Percentiles rank a stretch among this genome's conserved stretches.
Conservation (phyloP, 2,888 invertebrate genomes). For the Chymomyza procnemis region DNA sequence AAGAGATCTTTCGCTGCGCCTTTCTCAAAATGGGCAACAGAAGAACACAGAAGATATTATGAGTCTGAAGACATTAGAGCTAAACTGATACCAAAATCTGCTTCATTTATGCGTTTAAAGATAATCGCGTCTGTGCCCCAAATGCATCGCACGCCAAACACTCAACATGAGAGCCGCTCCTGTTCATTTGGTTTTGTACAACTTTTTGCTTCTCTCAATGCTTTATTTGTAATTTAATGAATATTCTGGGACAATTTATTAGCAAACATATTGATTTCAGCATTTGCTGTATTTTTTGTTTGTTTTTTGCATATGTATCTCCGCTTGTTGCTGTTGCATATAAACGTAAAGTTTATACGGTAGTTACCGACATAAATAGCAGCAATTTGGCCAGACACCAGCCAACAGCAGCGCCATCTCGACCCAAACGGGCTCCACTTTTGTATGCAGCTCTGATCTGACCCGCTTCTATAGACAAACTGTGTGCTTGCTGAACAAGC, state of each 20-base stretch:
- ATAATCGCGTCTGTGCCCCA: background rate
- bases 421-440: slow-evolving; percentile 3
- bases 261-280: slow-evolving; percentile 79
- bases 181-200: slow-evolving; percentile 37
- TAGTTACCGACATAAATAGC: slow-evolving; percentile 79
- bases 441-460: background rate
- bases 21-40: too few relatives aligned
- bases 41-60: too few relatives aligned
- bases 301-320: slow-evolving; percentile 39
- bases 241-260: slow-evolving; percentile 78
- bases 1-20: too few relatives aligned
- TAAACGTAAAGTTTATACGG: slow-evolving; percentile 76
- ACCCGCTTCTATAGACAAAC: background rate
- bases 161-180: slow-evolving; percentile 38
- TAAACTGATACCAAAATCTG: too few relatives aligned
- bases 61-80: too few relatives aligned
- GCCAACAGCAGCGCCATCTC: slow-evolving; percentile 35
- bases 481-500: slow-evolving; percentile 61
- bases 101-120: too few relatives aligned
- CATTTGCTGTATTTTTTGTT: slow-evolving; percentile 64
- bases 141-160: background rate
- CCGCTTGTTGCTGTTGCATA: slow-evolving; percentile 25
- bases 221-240: slow-evolving; percentile 75
- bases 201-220: slow-evolving; percentile 46
- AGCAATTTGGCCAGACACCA: slow-evolving; percentile 75